Conservation (phyloP, 2,888 invertebrate genomes). For the Hirtodrosophila cameraria region DNA sequence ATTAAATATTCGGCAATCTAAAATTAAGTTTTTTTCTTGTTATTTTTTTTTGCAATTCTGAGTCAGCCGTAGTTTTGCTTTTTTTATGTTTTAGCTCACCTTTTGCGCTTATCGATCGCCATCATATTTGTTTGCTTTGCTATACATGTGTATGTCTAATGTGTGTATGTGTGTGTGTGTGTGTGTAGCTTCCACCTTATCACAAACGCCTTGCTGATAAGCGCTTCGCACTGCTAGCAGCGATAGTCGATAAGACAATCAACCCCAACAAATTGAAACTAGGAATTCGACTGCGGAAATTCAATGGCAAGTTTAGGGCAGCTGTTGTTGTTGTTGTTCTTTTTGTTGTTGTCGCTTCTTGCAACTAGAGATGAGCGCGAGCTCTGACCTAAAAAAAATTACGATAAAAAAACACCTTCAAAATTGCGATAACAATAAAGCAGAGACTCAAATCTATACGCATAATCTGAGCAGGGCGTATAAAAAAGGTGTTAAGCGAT, state of each 20-base stretch:
- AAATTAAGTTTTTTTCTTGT: not conserved
- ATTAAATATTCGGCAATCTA: too few species aligned
- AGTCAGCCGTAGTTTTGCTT: conserved; percentile 28
- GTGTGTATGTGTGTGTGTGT: conserved; percentile 14
- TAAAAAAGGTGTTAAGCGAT: not conserved
- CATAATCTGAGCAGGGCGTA: not conserved
- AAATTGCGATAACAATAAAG: conserved; percentile 12
- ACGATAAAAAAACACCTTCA: conserved; percentile 22
- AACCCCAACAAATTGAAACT: conserved; percentile 9
- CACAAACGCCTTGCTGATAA: conserved; percentile 58
- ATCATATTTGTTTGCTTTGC: conserved; percentile 52
- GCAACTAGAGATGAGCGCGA: conserved; percentile 14
- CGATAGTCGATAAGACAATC: conserved; percentile 42
- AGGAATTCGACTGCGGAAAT: conserved; percentile 49
- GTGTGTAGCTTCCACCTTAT: conserved; percentile 34
- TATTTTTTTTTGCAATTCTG: conserved; percentile 41
- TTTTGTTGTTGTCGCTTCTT: conserved; percentile 7
- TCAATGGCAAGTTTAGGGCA: conserved; percentile 68
- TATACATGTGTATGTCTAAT: conserved; percentile 5
- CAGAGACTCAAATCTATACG: not conserved
- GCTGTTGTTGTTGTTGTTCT: conserved; percentile 9
- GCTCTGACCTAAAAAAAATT: conserved; percentile 42
- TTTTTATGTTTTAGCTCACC: conserved; percentile 28
- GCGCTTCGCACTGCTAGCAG: not conserved
- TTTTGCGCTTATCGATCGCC: conserved; percentile 43